phyloP scores from a whole-genome alignment of 2,888 invertebrate species.

The Spodoptera littoralis region DNA sequence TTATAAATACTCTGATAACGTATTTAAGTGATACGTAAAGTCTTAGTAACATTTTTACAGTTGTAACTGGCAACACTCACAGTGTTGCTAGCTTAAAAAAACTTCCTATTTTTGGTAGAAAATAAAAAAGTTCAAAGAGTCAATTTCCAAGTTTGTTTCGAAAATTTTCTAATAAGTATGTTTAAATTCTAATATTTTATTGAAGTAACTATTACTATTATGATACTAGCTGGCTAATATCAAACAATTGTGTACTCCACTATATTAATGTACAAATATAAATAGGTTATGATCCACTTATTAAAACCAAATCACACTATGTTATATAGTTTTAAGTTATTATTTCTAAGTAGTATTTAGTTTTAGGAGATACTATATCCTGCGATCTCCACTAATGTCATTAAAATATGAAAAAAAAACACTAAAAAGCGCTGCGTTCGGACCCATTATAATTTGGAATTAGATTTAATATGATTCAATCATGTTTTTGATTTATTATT shows the following conservation, averaged over 20 bases:
- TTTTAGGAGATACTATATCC: constrained; percentile 24
- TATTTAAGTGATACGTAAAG: constrained; percentile 27
- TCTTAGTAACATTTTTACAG: constrained; percentile 1
- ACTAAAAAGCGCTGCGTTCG: background rate
- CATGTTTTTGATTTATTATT: constrained; percentile 7
- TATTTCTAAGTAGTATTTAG: constrained; percentile 15
- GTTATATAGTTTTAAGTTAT: constrained; percentile 52
- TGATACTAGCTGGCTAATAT: constrained; percentile 22
- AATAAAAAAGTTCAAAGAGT: too few species aligned
- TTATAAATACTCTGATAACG: constrained; percentile 39
- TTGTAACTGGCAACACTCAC: constrained; percentile 1
- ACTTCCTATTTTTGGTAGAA: too few species aligned
- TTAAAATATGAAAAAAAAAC: background rate
- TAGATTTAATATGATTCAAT: constrained; percentile 5
- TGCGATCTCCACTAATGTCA: constrained; percentile 17
- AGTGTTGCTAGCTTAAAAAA: constrained; percentile 13
- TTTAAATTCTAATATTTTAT: background rate
- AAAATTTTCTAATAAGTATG: too few species aligned
- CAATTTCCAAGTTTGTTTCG: too few species aligned
- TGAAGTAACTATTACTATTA: constrained; percentile 17
- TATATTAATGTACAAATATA: constrained; percentile 41
- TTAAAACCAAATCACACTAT: constrained; percentile 51
- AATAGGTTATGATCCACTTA: constrained; percentile 38
- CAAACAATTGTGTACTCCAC: constrained; percentile 25
- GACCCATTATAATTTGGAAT: constrained; percentile 1